Base-by-base conservation (phyloP, 2,113 vertebrate species). In the Danio rerio region DNA sequence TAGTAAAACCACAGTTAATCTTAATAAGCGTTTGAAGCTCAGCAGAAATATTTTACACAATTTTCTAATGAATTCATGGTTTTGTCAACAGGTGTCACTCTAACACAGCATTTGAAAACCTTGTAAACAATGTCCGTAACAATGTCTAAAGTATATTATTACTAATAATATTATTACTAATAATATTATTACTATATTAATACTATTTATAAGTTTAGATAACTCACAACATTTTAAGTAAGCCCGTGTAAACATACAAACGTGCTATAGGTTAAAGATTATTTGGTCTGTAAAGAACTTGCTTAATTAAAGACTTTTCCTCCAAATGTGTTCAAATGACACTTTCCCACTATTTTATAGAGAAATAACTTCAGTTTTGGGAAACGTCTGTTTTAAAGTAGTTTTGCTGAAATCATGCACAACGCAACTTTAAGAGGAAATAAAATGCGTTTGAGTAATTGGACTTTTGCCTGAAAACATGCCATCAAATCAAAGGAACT, bases 71-170 rank as follows among this genome's bases (percentile, higher is more conserved):
- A 31, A 31, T 49, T 9, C 55, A 63, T 7, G 11, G 21, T 53
- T 49, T 75, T 16, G 55, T 68, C 75, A 58, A 31, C 58, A 84
- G 82, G 55, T 73, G 81, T 82, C 74, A 62, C 15, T 21, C 31
- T 61, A 83, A 65, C 31, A 31, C 52, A 4, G 49, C 13, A 56
- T 78, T 62, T 47, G 0, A 16, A 4, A 43, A 15, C 31, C 21
- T 20, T 42, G 16, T 18, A 31, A 63, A 10, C 59, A 4, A 47
- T 52, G 6, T 13, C 1, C 5, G 49, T 31, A 18, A 66, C 40
- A 42, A 0, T 3, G 45, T 6, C 9, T 47, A 9, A 42, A n/a
- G 8, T n/a, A n/a, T n/a, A n/a, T n/a, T n/a, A n/a, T n/a, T n/a
- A n/a, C n/a, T n/a, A n/a, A n/a, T n/a, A n/a, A n/a, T n/a, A n/a